Base-by-base conservation (phyloP, 1,140 invertebrate genomes). In the Hylaeus anthracinus region DNA sequence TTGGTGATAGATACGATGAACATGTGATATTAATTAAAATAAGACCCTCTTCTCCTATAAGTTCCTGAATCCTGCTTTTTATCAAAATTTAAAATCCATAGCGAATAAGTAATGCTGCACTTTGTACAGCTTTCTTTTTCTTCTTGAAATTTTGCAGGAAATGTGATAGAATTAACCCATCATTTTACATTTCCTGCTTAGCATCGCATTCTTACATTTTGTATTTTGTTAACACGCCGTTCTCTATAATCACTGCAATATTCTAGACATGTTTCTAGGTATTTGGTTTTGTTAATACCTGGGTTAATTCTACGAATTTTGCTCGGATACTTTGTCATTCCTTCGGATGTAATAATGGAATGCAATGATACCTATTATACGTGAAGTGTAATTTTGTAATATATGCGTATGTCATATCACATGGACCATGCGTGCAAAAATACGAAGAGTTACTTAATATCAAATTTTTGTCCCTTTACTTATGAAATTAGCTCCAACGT, bases 11-110 rank as follows among this genome's bases (percentile, higher is more conserved):
- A 91, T 87, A 89, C 78, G 83, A 88, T 84, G 73, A 89, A 82
- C 64, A 89, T 91, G 86, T 90, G 83, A 88, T 86, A 90, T 91
- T 91, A 89, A 91, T 91, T 92, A 60, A 86, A 91, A 89, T 78
- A 85, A 91, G 79, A 90, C 88, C 89, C 86, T 90, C 73, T 87
- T 86, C 75, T 88, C 88, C 91, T 83, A 87, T 8, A 67, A 75
- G 78, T 74, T 88, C 88, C 86, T 86, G 72, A 56, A 87, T 89
- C 88, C 88, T 86, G 72, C 55, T 79, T 73, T 74, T 73, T 74
- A 81, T 82, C 78, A 86, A 79, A 87, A 82, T 85, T 87, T 58
- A 5, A 73, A 65, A 74, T 61, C 66, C 71, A 63, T 56, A 60
- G 37, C 26, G 48, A 39, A 56, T 70, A 39, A 70, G 43, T 76